A percentile compares a stretch with the other conserved stretches of the same genome.
These are phyloP conservation scores for Emys orbicularis DNA, from an alignment of 2,797 vertebrate species.

Conservation along the genomic window DNA sequence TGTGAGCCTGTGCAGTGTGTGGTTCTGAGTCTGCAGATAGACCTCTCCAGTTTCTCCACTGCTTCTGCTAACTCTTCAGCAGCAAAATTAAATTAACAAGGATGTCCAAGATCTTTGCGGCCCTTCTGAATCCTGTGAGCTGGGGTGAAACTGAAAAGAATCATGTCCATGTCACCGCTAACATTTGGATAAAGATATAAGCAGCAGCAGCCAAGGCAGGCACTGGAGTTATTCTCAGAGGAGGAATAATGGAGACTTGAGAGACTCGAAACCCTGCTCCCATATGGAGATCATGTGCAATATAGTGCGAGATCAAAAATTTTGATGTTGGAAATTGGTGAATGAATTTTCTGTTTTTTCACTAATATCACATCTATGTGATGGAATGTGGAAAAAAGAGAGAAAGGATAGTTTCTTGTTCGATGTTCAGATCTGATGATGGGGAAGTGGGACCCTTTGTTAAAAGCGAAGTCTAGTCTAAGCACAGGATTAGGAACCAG, in stretches of 20 bases:
- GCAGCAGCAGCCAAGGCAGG: not conserved
- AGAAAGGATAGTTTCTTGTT: not conserved
- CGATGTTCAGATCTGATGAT: not conserved
- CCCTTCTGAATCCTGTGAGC: not conserved
- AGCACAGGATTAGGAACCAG: constrained; percentile 9
- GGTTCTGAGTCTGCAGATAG: not conserved
- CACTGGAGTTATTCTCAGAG: not conserved
- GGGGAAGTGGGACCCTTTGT: not conserved
- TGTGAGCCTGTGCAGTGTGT: not conserved
- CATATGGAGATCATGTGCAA: not conserved
- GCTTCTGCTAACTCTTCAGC: not conserved
- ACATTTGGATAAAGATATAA: accelerated
- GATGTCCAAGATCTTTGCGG: not conserved
- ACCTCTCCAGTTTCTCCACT: not conserved
- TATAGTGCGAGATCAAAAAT: not conserved
- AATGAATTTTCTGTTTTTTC: not conserved
- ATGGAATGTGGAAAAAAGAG: not conserved
- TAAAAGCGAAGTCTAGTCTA: accelerated
- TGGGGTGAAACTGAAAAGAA: not conserved
- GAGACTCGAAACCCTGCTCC: not conserved
- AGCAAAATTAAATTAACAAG: not conserved
- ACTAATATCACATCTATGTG: not conserved
- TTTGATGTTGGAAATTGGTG: not conserved
- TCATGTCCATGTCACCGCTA: accelerated
- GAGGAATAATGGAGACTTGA: not conserved